Evolutionary conservation across 2,797 vertebrate genomes (phyloP), one percentile per base, ranked within the genome.

Genomic region (Pteropus rufus): DNA sequence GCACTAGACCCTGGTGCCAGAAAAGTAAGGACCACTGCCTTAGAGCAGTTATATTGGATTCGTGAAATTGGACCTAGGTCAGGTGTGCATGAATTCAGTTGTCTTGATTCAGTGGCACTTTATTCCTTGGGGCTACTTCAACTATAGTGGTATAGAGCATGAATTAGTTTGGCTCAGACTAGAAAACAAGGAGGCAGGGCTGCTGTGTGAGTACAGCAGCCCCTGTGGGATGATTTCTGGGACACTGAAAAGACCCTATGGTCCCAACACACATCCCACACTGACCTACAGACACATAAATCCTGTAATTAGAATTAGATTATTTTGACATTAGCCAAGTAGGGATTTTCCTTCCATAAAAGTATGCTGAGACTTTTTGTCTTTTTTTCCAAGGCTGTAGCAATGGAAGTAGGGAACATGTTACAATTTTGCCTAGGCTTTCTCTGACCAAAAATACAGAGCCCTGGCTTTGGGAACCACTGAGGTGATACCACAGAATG

Each of bases 321-420:
- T 90, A 85, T 64, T 97, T 58, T 92, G 62, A 82, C 54, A 80
- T 91, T 76, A 72, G 69, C 36, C 73, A 90, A 76, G 64, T 4
- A 95, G 19, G 7, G n/a, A 62, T 62, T 95, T 77, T 70, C 14
- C 58, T 29, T n/a, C 83, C 54, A 31, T 16, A 58, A 41, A 81
- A 69, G 29, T 69, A 36, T 29, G 12, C 73, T 85, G 77, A 93
- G 52, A 86, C 41, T 88, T 89, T 19, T 62, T 67, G 11, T 70
- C n/a, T 24, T 52, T 62, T 67, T 41, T 2, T 9, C 34, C 18
- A 67, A 93, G 69, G 41, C 34, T 52, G 18, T 19, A 83, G 64
- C 72, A 92, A 39, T 36, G 46, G 95, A 94, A 93, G 12, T 46
- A 92, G 46, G 12, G 29, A 5, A 19, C n/a, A 16, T 26, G 10